Conservation (phyloP, 1,140 invertebrate species). For the Neodiprion pinetum region DNA sequence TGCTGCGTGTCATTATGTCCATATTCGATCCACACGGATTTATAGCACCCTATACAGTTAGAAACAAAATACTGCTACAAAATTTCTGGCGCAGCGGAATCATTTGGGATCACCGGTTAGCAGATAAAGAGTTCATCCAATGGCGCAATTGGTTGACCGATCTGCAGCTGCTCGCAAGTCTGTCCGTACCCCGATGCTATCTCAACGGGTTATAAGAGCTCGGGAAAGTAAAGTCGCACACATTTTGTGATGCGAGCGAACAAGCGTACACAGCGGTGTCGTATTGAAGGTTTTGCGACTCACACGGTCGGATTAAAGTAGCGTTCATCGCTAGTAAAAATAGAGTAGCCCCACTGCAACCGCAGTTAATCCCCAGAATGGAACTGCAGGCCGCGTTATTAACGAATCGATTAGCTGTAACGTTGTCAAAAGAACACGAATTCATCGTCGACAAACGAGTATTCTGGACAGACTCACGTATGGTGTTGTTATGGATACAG, state of each 20-base stretch:
- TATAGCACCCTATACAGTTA: conserved; percentile 34
- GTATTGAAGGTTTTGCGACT: conserved; percentile 34
- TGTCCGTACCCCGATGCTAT: background rate
- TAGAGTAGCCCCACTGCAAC: conserved; percentile 36
- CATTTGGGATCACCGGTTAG: conserved; percentile 47
- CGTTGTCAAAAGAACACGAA: conserved; percentile 21
- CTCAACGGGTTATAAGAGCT: background rate
- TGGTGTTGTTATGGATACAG: conserved; percentile 46
- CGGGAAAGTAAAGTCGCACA: conserved; percentile 38
- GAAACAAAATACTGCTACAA: conserved; percentile 41
- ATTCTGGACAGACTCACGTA: conserved; percentile 50
- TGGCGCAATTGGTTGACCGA: conserved; percentile 16
- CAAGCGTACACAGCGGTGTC: conserved; percentile 37
- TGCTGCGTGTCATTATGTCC: conserved; percentile 32
- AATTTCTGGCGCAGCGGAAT: conserved; percentile 37
- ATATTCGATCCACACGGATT: conserved; percentile 46
- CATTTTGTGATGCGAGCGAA: conserved; percentile 47
- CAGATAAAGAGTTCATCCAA: background rate
- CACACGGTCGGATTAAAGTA: background rate
- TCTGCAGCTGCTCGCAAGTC: background rate
- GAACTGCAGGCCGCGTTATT: conserved; percentile 41
- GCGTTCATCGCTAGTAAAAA: conserved; percentile 34
- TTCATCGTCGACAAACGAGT: conserved; percentile 8
- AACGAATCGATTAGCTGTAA: conserved; percentile 24
- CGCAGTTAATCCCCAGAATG: conserved; percentile 34